These are phyloP conservation scores for Cephus pulcher DNA, from an alignment of 2,888 invertebrate species.

Conservation along the genomic window DNA sequence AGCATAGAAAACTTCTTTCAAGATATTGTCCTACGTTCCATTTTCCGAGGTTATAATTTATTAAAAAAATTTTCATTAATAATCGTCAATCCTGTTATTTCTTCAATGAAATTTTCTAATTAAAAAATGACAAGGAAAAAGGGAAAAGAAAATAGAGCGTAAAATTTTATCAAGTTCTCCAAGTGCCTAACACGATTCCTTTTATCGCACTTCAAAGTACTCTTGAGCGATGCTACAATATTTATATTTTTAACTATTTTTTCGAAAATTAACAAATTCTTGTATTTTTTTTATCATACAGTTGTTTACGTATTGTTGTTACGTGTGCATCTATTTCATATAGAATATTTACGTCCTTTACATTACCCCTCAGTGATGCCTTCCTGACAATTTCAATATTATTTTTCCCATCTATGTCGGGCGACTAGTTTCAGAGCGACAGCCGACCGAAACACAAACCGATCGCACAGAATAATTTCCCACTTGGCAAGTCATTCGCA, in stretches of 20 bases:
- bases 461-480: too few relatives aligned
- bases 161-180: neutral
- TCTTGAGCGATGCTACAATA: neutral
- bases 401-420: too few relatives aligned
- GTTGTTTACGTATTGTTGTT: neutral
- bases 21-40: neutral
- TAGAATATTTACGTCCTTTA: too few relatives aligned
- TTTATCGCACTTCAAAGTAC: neutral
- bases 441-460: too few relatives aligned
- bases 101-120: neutral
- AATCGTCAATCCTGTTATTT: neutral
- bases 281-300: neutral
- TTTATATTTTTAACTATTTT: neutral
- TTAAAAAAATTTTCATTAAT: neutral
- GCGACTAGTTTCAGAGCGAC: too few relatives aligned
- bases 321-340: neutral
- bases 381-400: too few relatives aligned
- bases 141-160: neutral
- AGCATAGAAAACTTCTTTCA: constrained; percentile 16
- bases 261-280: neutral
- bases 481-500: too few relatives aligned
- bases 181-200: neutral
- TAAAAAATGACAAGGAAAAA: neutral
- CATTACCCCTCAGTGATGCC: too few relatives aligned
- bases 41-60: neutral